A percentile compares a stretch with the other conserved stretches of the same genome.
These are phyloP conservation scores for Sander vitreus DNA, from an alignment of 2,113 vertebrate genomes.

Conservation along the genomic window DNA sequence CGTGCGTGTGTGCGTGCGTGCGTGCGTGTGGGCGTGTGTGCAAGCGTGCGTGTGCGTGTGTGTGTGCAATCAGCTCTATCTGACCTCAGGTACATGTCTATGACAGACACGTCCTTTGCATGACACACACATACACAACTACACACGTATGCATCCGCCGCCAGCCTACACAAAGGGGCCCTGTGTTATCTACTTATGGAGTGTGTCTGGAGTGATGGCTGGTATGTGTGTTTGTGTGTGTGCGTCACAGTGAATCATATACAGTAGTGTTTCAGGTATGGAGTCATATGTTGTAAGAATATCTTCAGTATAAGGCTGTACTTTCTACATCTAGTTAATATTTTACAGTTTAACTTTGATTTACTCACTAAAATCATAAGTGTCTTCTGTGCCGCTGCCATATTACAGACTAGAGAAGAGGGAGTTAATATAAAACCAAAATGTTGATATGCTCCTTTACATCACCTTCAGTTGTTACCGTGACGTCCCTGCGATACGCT, in stretches of 20 bases:
- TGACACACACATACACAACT: conserved; percentile 47
- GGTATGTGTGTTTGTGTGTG: conserved; percentile 41
- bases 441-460: not conserved
- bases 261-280: conserved; percentile 34
- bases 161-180: conserved; percentile 66
- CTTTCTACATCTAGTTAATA: not conserved
- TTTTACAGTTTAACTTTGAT: not conserved
- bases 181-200: conserved; percentile 67
- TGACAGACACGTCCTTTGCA: conserved; percentile 56
- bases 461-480: not conserved
- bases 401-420: not conserved
- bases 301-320: not conserved
- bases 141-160: conserved; percentile 45
- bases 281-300: not conserved
- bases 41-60: not conserved
- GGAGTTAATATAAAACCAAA: not conserved
- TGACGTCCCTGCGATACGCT: not conserved
- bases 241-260: conserved; percentile 50
- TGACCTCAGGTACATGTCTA: conserved; percentile 57
- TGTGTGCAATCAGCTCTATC: conserved; percentile 33
- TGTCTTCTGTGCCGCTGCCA: not conserved
- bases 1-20: not conserved
- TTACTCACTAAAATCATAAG: not conserved
- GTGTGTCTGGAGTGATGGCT: conserved; percentile 57
- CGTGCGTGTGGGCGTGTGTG: not conserved